Base-by-base conservation (phyloP, 2,113 vertebrate genomes). In the Tachysurus vachellii region DNA sequence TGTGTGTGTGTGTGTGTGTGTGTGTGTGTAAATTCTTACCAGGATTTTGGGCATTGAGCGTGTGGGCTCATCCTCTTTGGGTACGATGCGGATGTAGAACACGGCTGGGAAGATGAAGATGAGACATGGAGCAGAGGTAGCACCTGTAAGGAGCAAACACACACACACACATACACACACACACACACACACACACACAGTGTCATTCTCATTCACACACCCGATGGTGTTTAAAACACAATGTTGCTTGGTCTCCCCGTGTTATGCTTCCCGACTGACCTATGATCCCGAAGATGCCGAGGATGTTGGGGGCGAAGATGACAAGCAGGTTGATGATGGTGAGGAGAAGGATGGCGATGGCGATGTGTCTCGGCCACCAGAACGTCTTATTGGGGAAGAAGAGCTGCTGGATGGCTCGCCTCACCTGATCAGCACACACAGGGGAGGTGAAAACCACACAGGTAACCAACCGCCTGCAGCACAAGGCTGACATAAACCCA, bases 101-200 rank as follows among this genome's bases (percentile, higher is more conserved):
- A 98, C 94, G 62, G 98, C 98, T 0, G 98, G 98, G 90, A 99
- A 99, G 93, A 99, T 99, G 94, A 99, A 99, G 93, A 99, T 99
- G 94, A 99, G 97, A 91, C 98, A 99, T 0, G 98, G 98, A 83
- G 98, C 98, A 0, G 98, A 99, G 0, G 98, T 99, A 89, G 98
- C 98, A 93, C 98, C 98, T 99, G 92, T 50, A 86, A 44, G 83
- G 57, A 28, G 16, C 50, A 56, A 76, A 88, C 44, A 21, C 61
- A 83, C 57, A 73, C 36, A 75, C 54, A 16, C 28, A 42, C 12
- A 64, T 23, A 64, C 75, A 86, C 31, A 36, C 54, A 16, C 28
- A 42, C 12, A 64, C 42, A 64, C 75, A 86, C 31, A 36, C 61
- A 75, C 75, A 82, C 19, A 50, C 47, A 50, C 47, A 50, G 47